Percentiles rank a stretch among this genome's conserved stretches.
phyloP scores from a whole-genome alignment of 2,888 invertebrate species.

The Sepioteuthis lessoniana region DNA sequence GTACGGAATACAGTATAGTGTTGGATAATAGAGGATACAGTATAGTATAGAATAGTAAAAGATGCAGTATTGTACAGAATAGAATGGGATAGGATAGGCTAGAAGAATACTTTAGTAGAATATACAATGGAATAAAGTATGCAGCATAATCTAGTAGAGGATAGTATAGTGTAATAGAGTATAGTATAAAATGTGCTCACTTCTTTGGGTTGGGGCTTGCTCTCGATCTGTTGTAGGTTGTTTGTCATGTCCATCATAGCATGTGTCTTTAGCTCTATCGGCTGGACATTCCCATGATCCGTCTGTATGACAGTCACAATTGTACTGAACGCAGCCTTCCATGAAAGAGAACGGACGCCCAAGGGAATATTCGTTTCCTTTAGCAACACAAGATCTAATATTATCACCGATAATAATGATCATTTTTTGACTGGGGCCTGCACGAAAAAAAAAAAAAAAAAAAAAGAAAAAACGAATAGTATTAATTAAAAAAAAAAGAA shows the following conservation, averaged over 20 bases:
- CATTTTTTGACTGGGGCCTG: not conserved
- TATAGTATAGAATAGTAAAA: no score
- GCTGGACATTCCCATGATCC: conserved; percentile 58
- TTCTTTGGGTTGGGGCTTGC: not conserved
- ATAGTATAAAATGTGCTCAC: not conserved
- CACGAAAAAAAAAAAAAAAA: no score
- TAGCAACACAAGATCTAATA: not conserved
- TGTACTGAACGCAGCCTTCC: conserved; percentile 56
- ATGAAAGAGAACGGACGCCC: conserved; percentile 51
- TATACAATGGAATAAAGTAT: no score
- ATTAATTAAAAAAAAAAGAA: not conserved
- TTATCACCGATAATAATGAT: not conserved
- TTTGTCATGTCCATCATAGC: conserved; percentile 44
- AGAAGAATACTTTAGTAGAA: no score
- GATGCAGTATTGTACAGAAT: no score
- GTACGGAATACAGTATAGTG: no score
- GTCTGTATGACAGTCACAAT: conserved; percentile 58
- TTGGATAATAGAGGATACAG: no score
- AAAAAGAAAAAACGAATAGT: not conserved
- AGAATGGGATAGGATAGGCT: no score
- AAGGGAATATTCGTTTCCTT: not conserved
- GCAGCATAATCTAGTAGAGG: no score
- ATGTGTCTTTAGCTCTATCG: conserved; percentile 55
- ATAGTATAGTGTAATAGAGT: no score
- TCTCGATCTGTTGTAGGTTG: not conserved